Evolutionary conservation across 2,888 invertebrate species (phyloP).

Genomic region (Drosophila lacicola): DNA sequence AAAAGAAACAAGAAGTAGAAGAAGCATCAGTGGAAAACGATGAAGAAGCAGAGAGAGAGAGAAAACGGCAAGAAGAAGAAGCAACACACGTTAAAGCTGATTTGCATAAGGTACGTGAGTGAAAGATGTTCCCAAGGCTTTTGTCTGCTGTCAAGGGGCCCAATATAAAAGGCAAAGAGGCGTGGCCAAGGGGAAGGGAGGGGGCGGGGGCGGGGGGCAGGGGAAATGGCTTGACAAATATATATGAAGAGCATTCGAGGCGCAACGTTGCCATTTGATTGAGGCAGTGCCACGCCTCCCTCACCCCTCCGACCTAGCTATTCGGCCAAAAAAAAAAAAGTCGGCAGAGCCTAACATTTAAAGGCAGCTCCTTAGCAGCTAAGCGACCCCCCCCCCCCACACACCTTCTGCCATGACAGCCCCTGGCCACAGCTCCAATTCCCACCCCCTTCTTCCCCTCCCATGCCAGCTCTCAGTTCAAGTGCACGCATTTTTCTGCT

Average conservation of each 20-base stretch:
- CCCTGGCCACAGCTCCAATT: background rate
- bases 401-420: no score
- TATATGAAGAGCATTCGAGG: constrained; percentile 47
- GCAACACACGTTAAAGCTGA: constrained; percentile 68
- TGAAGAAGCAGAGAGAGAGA: background rate
- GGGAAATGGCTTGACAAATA: constrained; percentile 70
- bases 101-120: constrained; percentile 71
- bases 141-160: constrained; percentile 24
- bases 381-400: background rate
- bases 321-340: constrained; percentile 28
- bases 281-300: constrained; percentile 38
- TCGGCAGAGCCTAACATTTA: constrained; percentile 68
- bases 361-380: constrained; percentile 23
- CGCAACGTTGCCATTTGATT: constrained; percentile 49
- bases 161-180: background rate
- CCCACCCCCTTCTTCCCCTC: background rate
- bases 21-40: constrained; percentile 4
- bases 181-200: background rate
- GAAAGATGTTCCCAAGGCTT: constrained; percentile 39
- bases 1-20: constrained; percentile 10
- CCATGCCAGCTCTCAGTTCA: constrained; percentile 26
- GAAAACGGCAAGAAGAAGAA: background rate
- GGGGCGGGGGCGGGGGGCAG: background rate
- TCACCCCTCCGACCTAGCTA: constrained; percentile 8
- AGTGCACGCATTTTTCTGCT: constrained; percentile 82